These are phyloP conservation scores for Mesembrinibis cayennensis DNA, from an alignment of 2,113 vertebrate species.

Conservation along the genomic window DNA sequence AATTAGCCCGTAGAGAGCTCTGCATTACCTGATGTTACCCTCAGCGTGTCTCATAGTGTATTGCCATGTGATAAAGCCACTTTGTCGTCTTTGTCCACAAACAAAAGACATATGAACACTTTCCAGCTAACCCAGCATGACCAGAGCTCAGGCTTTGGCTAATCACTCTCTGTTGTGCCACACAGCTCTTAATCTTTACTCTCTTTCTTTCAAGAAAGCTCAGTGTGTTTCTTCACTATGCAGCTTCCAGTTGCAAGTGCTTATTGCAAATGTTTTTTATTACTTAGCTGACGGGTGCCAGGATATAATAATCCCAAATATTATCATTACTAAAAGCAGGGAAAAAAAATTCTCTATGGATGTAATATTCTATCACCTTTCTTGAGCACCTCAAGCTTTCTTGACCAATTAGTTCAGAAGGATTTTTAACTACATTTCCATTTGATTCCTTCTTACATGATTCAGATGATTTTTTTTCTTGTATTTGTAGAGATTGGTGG, in stretches of 20 bases:
- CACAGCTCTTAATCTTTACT: neutral
- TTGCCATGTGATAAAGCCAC: fast-evolving
- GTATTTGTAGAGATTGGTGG: neutral
- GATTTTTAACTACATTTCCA: neutral
- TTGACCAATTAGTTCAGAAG: neutral
- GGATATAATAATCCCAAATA: neutral
- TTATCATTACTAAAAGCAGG: neutral
- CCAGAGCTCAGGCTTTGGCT: neutral
- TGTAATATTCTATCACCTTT: neutral
- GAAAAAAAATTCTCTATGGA: neutral
- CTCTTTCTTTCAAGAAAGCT: neutral
- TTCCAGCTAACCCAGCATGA: neutral
- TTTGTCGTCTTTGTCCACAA: neutral
- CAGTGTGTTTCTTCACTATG: fast-evolving
- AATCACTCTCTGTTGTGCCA: too few species aligned
- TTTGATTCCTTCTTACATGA: neutral
- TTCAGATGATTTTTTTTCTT: neutral
- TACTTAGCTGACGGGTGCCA: neutral
- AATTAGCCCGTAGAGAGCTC: neutral
- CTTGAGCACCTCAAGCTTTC: neutral
- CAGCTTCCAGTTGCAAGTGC: neutral
- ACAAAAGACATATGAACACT: neutral
- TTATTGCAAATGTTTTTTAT: neutral
- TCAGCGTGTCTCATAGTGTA: neutral
- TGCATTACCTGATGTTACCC: neutral